Evolutionary conservation across 2,888 invertebrate species (phyloP).

Genomic region (Biston betularia): DNA sequence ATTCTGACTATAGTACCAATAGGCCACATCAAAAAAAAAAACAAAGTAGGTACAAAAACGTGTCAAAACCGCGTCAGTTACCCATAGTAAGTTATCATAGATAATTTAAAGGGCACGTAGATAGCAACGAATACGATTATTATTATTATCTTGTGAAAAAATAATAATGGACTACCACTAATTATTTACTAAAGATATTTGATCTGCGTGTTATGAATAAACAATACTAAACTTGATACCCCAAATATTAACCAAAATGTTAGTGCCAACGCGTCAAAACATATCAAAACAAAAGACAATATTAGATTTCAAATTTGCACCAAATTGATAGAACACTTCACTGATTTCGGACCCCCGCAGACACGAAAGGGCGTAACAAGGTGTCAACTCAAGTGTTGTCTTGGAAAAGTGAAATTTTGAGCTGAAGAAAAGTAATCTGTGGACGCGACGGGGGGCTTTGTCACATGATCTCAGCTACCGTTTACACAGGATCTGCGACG

Average conservation of each 20-base stretch:
- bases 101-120: no score
- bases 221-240: no score
- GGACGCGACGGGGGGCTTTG: slow-evolving; percentile 70
- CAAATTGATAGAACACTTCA: slow-evolving; percentile 43
- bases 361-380: slow-evolving; percentile 47
- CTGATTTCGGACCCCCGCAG: slow-evolving; percentile 49
- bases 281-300: slow-evolving; percentile 38
- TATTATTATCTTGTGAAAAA: no score
- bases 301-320: slow-evolving; percentile 46
- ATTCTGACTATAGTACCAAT: no score
- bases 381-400: slow-evolving; percentile 44
- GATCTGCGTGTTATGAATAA: no score
- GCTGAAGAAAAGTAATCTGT: slow-evolving; percentile 54
- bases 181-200: no score
- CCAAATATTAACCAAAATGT: slow-evolving; percentile 1
- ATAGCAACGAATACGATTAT: no score
- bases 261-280: slow-evolving; percentile 10
- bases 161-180: no score
- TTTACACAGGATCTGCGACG: slow-evolving; percentile 64
- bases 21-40: no score
- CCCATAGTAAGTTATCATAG: no score
- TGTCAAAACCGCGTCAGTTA: no score
- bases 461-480: slow-evolving; percentile 79
- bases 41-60: no score
- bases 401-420: slow-evolving; percentile 50